phyloP scores from a whole-genome alignment of 2,113 vertebrate species.

The Xyliphius kryptos region DNA sequence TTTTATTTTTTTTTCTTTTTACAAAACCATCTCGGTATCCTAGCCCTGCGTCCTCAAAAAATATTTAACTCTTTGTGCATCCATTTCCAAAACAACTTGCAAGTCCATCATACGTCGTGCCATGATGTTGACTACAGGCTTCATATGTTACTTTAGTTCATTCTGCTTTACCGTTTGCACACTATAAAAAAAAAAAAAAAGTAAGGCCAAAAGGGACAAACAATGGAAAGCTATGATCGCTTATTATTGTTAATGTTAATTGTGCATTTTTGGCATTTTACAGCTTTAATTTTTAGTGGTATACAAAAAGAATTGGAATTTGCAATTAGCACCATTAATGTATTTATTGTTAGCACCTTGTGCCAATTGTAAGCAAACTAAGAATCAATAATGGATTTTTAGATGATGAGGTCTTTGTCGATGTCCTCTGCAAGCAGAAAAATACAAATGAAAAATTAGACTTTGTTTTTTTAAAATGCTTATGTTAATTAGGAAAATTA shows the following conservation, averaged over 20 bases:
- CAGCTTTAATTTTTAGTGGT: conserved; percentile 65
- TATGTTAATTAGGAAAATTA: neutral
- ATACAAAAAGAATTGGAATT: conserved; percentile 63
- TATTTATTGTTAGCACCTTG: conserved; percentile 79
- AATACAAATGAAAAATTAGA: conserved; percentile 11
- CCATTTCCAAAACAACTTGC: conserved; percentile 34
- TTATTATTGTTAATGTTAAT: conserved; percentile 53
- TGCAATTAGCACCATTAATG: conserved; percentile 87
- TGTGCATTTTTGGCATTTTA: conserved; percentile 50
- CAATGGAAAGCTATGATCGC: conserved; percentile 35
- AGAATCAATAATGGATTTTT: conserved; percentile 53
- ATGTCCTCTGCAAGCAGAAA: conserved; percentile 86
- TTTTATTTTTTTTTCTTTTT: conserved; percentile 64
- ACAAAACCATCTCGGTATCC: conserved; percentile 49
- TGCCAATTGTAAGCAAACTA: conserved; percentile 58
- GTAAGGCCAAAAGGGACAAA: conserved; percentile 11
- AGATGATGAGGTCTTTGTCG: conserved; percentile 92
- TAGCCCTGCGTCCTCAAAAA: conserved; percentile 54
- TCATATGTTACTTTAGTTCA: conserved; percentile 28
- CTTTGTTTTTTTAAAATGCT: neutral
- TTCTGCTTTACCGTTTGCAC: conserved; percentile 41
- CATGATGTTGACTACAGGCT: conserved; percentile 41
- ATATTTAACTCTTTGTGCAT: conserved; percentile 42
- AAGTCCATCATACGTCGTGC: conserved; percentile 48
- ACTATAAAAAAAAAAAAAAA: conserved; percentile 22